Base-by-base conservation (phyloP, 2,113 vertebrate genomes). In the Malurus melanocephalus region DNA sequence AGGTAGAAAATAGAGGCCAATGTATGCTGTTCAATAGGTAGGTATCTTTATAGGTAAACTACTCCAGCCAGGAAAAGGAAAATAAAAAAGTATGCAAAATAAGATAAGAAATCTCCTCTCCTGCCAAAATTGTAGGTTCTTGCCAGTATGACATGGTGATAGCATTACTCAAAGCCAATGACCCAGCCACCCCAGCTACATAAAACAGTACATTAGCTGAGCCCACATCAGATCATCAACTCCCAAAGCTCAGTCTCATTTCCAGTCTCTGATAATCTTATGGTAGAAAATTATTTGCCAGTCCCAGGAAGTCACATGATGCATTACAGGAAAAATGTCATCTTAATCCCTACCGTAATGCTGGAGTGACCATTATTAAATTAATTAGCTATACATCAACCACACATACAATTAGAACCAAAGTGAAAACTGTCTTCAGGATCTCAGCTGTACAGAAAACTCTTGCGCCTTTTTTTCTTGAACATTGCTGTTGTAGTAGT, bases 251-350 rank as follows among this genome's bases (percentile, higher is more conserved):
- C 53, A 33, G 18, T 32, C 60, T 88, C 67, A 66, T 92, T 95
- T 93, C 74, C 71, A 92, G 48, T 90, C 62, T 79, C 51, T 87
- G 62, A 68, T 88, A 68, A 79, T 84, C 55, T 76, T 85, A 27
- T 57, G 42, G 32, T 43, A 62, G 72, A 66, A 75, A 81, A 72
- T 79, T 60, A 88, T 88, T 88, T 59, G 67, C 73, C 62, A 59
- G 53, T 72, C 55, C 71, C 43, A 81, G 84, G 59, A 95, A 93
- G 71, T 90, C 84, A 88, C 0, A 0, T 87, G 92, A 76, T 87
- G 6, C 21, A 24, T 92, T 95, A 79, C 74, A 82, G 87, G 80
- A 93, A 86, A 76, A 90, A 65, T 40, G 51, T 85, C 71, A 38
- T 89, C 27, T 24, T 69, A 59, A 87, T 76, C n/a, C 35, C 51